Percentiles rank a stretch among this genome's conserved stretches.
Evolutionary conservation across 2,888 invertebrate genomes (phyloP).

Genomic region (Asteroscopus sphinx): DNA sequence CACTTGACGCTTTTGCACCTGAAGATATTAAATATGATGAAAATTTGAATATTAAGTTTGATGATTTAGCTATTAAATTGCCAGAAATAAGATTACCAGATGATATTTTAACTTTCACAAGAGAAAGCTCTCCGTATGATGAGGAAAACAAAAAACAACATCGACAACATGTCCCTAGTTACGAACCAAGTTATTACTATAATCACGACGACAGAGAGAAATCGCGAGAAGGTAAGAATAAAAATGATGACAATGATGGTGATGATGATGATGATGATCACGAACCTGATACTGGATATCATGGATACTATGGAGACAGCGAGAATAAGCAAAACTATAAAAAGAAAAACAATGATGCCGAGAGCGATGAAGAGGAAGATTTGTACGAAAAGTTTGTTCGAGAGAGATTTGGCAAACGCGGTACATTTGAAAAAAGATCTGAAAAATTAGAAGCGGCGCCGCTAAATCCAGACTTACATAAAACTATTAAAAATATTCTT

Average conservation of each 20-base stretch:
- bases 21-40: slow-evolving; percentile 75
- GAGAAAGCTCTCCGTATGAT: slow-evolving; percentile 66
- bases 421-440: slow-evolving; percentile 75
- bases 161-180: slow-evolving; percentile 44
- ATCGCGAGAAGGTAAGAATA: slow-evolving; percentile 44
- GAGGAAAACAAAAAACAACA: slow-evolving; percentile 57
- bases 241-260: slow-evolving; percentile 57
- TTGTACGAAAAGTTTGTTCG: slow-evolving; percentile 85
- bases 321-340: slow-evolving; percentile 66
- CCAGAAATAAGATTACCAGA: slow-evolving; percentile 86
- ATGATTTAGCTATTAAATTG: slow-evolving; percentile 79
- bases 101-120: slow-evolving; percentile 78
- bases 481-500: slow-evolving; percentile 77
- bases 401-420: slow-evolving; percentile 83
- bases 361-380: slow-evolving; percentile 74
- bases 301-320: slow-evolving; percentile 50
- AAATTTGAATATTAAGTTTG: slow-evolving; percentile 80
- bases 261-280: slow-evolving; percentile 45
- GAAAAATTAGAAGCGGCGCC: slow-evolving; percentile 70
- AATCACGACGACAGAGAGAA: slow-evolving; percentile 61
- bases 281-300: slow-evolving; percentile 58
- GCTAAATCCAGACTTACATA: slow-evolving; percentile 72
- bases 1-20: slow-evolving; percentile 69
- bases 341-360: slow-evolving; percentile 64
- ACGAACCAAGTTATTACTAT: slow-evolving; percentile 64